A percentile compares a stretch with the other conserved stretches of the same genome.
Evolutionary conservation across 2,797 vertebrate species (phyloP).

Genomic region (Pseudocheirus occidentalis): DNA sequence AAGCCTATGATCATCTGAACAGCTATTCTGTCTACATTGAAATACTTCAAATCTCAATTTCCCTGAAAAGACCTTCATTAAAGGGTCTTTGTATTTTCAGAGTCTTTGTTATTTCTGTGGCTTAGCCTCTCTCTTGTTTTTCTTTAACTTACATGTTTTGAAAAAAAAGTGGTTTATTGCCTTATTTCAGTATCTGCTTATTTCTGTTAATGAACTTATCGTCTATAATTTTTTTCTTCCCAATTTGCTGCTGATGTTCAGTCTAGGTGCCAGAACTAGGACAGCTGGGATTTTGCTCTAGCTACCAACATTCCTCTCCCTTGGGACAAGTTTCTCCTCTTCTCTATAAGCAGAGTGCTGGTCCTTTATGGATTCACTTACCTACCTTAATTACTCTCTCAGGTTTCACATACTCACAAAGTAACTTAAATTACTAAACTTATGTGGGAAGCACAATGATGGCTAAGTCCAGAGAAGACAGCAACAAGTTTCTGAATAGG

Average conservation of each 20-base stretch:
- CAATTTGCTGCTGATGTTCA: background rate
- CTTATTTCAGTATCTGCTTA: background rate
- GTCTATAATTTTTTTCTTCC: background rate
- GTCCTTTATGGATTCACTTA: background rate
- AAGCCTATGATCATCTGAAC: constrained; percentile 55
- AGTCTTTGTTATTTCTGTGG: constrained; percentile 2
- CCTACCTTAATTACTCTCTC: background rate
- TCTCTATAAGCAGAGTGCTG: background rate
- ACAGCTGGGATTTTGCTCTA: background rate
- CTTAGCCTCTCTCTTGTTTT: background rate
- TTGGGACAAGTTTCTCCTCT: background rate
- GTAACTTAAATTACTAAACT: background rate
- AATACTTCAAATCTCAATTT: constrained; percentile 61
- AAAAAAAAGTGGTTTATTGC: background rate
- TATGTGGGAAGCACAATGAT: background rate
- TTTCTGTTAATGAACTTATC: background rate
- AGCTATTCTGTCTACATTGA: constrained; percentile 54
- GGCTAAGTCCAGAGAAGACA: background rate
- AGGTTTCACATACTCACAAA: background rate
- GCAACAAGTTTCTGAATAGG: background rate
- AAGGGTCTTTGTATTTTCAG: constrained; percentile 14
- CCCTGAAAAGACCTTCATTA: constrained; percentile 57
- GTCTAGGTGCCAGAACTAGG: background rate
- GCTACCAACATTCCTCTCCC: background rate
- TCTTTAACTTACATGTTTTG: background rate